phyloP scores from a whole-genome alignment of 2,888 invertebrate genomes.

The Coremacera marginata region DNA sequence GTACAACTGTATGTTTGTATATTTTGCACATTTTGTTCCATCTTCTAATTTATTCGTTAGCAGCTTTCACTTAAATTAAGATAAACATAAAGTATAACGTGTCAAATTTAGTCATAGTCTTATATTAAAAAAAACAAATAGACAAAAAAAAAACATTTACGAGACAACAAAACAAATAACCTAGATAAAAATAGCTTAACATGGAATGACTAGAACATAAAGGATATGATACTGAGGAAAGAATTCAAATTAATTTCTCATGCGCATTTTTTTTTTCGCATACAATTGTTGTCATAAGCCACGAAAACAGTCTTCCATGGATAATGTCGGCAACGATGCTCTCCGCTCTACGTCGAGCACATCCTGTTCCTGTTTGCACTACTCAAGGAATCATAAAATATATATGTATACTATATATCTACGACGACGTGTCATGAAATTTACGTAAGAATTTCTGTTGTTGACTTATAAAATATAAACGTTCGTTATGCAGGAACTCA shows the following conservation, averaged over 20 bases:
- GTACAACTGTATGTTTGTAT: neutral
- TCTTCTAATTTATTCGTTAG: slow-evolving; percentile 35
- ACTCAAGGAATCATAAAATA: neutral
- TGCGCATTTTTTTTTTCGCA: slow-evolving; percentile 1
- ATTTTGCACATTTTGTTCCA: slow-evolving; percentile 5
- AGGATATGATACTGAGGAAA: neutral
- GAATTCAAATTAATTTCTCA: slow-evolving; percentile 28
- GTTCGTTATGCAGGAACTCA: slow-evolving; percentile 17
- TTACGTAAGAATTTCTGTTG: slow-evolving; percentile 36
- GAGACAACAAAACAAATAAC: neutral
- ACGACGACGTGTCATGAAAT: slow-evolving; percentile 36
- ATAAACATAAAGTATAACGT: slow-evolving; percentile 34
- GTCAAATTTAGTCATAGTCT: slow-evolving; percentile 21
- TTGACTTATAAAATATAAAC: slow-evolving; percentile 37
- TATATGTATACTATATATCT: neutral
- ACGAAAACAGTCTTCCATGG: neutral
- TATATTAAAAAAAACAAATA: neutral
- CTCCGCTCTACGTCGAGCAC: neutral
- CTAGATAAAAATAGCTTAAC: too few relatives aligned
- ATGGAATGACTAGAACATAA: too few relatives aligned
- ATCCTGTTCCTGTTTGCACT: neutral
- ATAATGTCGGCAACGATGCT: neutral
- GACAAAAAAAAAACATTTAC: slow-evolving; percentile 3
- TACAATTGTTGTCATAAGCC: neutral
- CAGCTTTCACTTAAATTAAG: slow-evolving; percentile 19